Percentiles rank a stretch among this genome's conserved stretches.
Conservation (phyloP, 2,113 vertebrate genomes). For the Cyprinodon brontotheroides region DNA sequence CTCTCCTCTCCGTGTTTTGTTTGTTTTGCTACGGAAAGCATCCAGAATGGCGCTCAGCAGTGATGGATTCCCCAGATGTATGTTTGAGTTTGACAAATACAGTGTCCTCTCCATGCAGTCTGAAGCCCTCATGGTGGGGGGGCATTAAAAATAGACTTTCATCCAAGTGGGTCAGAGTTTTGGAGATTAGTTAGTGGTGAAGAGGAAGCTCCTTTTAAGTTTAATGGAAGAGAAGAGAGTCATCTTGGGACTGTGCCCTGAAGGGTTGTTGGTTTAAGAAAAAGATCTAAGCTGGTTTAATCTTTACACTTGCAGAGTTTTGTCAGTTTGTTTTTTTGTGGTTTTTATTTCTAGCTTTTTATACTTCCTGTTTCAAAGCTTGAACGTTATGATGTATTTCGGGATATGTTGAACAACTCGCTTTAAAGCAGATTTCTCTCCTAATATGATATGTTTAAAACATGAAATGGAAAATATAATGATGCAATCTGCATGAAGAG, state of each 20-base stretch:
- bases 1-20: constrained; percentile 36
- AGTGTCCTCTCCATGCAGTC: constrained; percentile 5
- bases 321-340: background rate
- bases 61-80: constrained; percentile 65
- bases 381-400: background rate
- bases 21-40: constrained; percentile 58
- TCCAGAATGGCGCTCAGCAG: constrained; percentile 26
- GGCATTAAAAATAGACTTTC: constrained; percentile 40
- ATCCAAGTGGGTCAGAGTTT: constrained; percentile 40
- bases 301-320: background rate
- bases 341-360: constrained; percentile 5
- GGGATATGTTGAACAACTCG: background rate
- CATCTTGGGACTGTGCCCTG: background rate
- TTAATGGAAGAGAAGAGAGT: constrained; percentile 14
- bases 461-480: constrained; percentile 42
- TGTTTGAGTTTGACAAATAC: constrained; percentile 6
- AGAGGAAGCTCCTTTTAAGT: constrained; percentile 1
- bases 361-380: constrained; percentile 23
- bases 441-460: constrained; percentile 6
- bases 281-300: background rate
- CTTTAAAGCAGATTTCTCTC: constrained; percentile 31
- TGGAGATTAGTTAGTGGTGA: constrained; percentile 19
- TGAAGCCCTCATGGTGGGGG: constrained; percentile 11
- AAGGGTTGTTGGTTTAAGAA: background rate
- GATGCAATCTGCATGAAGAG: background rate